Base-by-base conservation (phyloP, 2,113 vertebrate genomes). In the Gallinago media region DNA sequence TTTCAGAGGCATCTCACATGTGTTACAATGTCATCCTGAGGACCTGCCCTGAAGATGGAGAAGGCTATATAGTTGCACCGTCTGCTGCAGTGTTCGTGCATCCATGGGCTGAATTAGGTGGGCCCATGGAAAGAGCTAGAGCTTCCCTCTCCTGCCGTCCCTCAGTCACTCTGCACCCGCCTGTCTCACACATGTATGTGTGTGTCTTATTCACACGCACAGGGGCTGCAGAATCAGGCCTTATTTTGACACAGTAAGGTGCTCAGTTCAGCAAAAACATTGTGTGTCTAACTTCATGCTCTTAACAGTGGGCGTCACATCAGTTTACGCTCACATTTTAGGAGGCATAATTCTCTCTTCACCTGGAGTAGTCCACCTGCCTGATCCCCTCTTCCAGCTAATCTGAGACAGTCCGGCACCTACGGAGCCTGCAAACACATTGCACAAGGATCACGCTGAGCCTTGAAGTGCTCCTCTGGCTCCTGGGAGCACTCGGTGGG, bases 231-330 rank as follows among this genome's bases (percentile, higher is more conserved):
- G 87, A 65, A 47, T 52, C 40, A 50, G 56, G 15, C 25, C 32
- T 27, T 70, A 5, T 61, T 79, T 71, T 6, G 5, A 34, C 49
- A 34, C 0, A 0, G 56, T 12, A 44, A 46, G 15, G 56, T 36
- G 15, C 40, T 19, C 19, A 4, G 46, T 46, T 71, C 56, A 84
- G 46, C 23, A 62, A 84, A 83, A 93, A 13, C 5, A 2, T 11
- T 29, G 26, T 32, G 44, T 27, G 54, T 88, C 72, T 83, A 59
- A 75, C 32, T 72, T 82, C 16, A 26, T 23, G 32, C 21, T 71
- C 26, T 68, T 42, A 75, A 56, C 15, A 3, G 15, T 8, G 38
- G 32, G 25, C 1, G 0, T 22, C 67, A 38, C 0, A 0, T 42
- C 65, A 65, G 26, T 19, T 86, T 65, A 38, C 18, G 23, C 20